Evolutionary conservation across 2,888 invertebrate species (phyloP).

Genomic region (Acronicta leporina): DNA sequence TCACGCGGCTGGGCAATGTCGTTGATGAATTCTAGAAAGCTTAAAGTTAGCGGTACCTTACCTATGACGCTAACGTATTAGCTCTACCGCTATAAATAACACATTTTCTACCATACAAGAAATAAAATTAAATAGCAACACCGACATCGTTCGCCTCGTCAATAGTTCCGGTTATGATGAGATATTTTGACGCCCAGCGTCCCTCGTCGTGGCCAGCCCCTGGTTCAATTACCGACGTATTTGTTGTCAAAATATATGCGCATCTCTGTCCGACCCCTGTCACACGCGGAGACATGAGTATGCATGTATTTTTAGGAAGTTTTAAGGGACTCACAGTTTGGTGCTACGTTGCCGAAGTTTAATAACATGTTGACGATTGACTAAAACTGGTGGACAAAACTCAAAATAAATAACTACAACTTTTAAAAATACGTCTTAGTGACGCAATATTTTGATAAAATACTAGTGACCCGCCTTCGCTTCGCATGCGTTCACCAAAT

Average conservation of each 20-base stretch:
- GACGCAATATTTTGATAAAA: too few species aligned
- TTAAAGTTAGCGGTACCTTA: too few species aligned
- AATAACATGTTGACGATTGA: neutral
- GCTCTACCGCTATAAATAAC: too few species aligned
- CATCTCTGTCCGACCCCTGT: constrained; percentile 58
- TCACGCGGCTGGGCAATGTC: too few species aligned
- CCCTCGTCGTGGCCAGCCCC: constrained; percentile 58
- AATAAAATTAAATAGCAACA: constrained; percentile 4
- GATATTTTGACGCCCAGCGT: constrained; percentile 35
- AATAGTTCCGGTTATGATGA: constrained; percentile 40
- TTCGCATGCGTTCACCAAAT: too few species aligned
- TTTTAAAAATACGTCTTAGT: too few species aligned
- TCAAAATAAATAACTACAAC: too few species aligned
- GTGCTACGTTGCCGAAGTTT: neutral
- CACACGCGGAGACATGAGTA: constrained; percentile 36
- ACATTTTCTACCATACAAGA: constrained; percentile 7
- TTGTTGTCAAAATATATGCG: constrained; percentile 81
- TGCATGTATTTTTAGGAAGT: constrained; percentile 46
- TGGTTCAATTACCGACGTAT: constrained; percentile 75
- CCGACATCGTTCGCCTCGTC: constrained; percentile 35
- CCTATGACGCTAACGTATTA: too few species aligned
- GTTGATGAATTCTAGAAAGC: too few species aligned
- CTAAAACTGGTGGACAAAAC: neutral
- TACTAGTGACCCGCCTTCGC: too few species aligned
- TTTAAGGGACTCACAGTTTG: constrained; percentile 13